Evolutionary conservation across 1,140 invertebrate genomes (phyloP), one percentile per base, ranked within the genome.

Genomic region (Eciton burchellii): DNA sequence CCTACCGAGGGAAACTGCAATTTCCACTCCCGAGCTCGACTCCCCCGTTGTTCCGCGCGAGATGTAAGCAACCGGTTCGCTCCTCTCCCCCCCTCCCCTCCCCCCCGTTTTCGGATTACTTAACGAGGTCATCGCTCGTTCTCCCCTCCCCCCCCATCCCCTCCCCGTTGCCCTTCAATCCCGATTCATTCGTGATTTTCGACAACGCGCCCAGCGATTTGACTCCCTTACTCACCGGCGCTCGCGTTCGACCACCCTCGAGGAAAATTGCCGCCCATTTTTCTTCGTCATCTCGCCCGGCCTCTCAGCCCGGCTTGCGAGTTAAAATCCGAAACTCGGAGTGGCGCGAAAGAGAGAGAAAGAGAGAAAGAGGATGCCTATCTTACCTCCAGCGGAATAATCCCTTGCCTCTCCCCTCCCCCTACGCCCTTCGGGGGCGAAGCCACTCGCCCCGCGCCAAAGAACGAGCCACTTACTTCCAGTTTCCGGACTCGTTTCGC

Each of bases 241-340:
- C 63, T 84, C 76, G n/a, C n/a, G 45, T 83, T 81, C 19, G 45
- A 43, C 16, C 56, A 71, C 54, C 74, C 59, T 60, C 54, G 12
- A 73, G 52, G 65, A 82, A 86, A 89, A 89, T 89, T 89, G 76
- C 88, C 70, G 76, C 52, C 72, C 88, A 89, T 89, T 89, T 89
- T 89, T 89, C 89, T 89, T 74, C 85, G 72, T 82, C 87, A 85
- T 85, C n/a, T n/a, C n/a, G n/a, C n/a, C 72, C 76, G 72, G 74
- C 47, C 43, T 6, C 6, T 45, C 71, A 74, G 76, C 84, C 82
- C 84, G 68, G 45, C 35, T 35, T 60, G 16, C 35, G 54, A 63
- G 63, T 63, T 81, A 84, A 84, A 89, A 88, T 86, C 83, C 72
- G 47, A 84, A 77, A 88, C 84, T 81, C 70, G 59, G 35, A 6